phyloP scores from a whole-genome alignment of 2,797 vertebrate species.

The Dicrostonyx torquatus region DNA sequence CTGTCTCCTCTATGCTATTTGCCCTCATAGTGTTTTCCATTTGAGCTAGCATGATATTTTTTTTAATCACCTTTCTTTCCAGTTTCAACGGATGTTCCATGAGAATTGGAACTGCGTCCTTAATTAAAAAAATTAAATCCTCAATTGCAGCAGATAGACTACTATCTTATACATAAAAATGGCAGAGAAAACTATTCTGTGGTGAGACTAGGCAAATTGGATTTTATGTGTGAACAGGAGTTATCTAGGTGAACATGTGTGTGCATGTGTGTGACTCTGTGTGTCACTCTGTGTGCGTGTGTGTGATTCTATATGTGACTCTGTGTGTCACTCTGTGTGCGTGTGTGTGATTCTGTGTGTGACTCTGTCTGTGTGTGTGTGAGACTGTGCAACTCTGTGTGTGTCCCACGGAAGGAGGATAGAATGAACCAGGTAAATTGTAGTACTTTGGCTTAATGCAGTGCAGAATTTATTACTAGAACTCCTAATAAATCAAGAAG shows the following conservation, averaged over 20 bases:
- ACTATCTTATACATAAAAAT: neutral
- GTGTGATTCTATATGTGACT: neutral
- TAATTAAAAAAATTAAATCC: neutral
- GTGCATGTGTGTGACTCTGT: neutral
- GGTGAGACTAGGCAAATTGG: neutral
- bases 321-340: neutral
- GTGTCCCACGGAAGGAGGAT: neutral
- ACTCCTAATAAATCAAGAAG: neutral
- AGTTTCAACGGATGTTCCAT: neutral
- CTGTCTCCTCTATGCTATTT: neutral
- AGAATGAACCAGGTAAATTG: neutral
- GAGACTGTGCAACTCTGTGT: no score
- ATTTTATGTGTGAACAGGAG: neutral
- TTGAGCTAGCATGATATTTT: neutral
- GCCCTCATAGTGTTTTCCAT: neutral
- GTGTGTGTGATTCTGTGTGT: neutral
- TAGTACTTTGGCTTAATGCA: neutral
- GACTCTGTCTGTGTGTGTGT: neutral
- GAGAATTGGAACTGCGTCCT: neutral
- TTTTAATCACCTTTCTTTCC: slow-evolving; percentile 27
- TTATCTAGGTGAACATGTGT: neutral
- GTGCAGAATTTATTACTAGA: neutral
- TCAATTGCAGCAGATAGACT: neutral
- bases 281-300: neutral
- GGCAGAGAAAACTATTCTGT: neutral